Conservation (phyloP, 2,113 vertebrate genomes). For the Macquaria ambigua region DNA sequence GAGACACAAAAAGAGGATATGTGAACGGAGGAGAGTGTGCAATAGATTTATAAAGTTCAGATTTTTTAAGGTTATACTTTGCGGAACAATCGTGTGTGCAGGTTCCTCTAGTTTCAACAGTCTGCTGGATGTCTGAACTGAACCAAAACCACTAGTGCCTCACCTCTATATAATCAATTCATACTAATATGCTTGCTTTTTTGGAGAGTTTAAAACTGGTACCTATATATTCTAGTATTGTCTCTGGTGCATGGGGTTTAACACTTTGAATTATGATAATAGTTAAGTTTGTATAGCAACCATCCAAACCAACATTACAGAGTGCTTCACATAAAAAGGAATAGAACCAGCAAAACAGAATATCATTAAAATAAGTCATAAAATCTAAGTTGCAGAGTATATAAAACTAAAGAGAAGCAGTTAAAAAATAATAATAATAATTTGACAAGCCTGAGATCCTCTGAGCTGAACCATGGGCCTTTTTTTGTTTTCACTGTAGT, state of each 20-base stretch:
- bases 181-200: neutral
- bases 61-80: neutral
- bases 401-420: neutral
- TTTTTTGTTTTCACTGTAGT: neutral
- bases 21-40: neutral
- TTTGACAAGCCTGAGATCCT: neutral
- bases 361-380: neutral
- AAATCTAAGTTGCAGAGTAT: neutral
- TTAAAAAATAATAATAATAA: neutral
- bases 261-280: neutral
- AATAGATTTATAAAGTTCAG: neutral
- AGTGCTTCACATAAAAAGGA: neutral
- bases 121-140: neutral
- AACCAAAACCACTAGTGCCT: neutral
- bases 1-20: neutral
- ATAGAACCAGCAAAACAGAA: neutral
- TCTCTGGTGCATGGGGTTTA: neutral
- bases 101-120: slow-evolving; percentile 31
- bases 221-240: neutral
- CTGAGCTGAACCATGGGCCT: too few relatives aligned
- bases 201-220: neutral
- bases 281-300: neutral
- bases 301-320: neutral
- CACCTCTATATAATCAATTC: too few relatives aligned
- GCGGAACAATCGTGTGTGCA: neutral